Percentiles rank a stretch among this genome's conserved stretches.
phyloP scores from a whole-genome alignment of 2,888 invertebrate genomes.

The Gastracanthus pulcherrimus region DNA sequence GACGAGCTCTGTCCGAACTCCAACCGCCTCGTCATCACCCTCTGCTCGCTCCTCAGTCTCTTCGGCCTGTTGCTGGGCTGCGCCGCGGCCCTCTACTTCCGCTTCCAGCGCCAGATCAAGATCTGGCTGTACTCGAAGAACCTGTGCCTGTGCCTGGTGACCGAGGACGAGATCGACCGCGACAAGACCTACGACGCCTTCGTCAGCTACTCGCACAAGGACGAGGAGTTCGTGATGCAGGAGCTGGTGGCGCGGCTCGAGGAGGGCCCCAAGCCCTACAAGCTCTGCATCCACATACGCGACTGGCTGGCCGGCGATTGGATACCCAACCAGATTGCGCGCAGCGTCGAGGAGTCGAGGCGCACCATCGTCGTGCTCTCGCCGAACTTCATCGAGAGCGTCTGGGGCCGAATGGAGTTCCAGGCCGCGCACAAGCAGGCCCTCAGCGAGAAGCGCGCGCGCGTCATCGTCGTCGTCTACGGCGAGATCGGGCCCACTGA shows the following conservation, averaged over 20 bases:
- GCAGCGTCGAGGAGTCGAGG: slow-evolving; percentile 84
- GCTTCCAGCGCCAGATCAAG: slow-evolving; percentile 81
- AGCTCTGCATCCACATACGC: slow-evolving; percentile 86
- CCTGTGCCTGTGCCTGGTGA: slow-evolving; percentile 82
- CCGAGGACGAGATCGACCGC: slow-evolving; percentile 85
- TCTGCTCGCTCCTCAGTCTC: background rate
- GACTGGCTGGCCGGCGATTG: slow-evolving; percentile 87
- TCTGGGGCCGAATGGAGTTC: slow-evolving; percentile 88
- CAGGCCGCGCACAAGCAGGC: slow-evolving; percentile 86
- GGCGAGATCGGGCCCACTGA: slow-evolving; percentile 84
- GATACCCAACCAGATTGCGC: slow-evolving; percentile 84
- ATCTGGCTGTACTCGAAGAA: slow-evolving; percentile 84
- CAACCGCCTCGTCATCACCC: background rate
- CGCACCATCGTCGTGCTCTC: slow-evolving; percentile 85
- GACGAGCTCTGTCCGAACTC: slow-evolving; percentile 10
- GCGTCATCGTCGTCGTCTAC: slow-evolving; percentile 87
- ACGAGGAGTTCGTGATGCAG: slow-evolving; percentile 85
- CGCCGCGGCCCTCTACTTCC: slow-evolving; percentile 78
- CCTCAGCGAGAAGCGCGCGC: slow-evolving; percentile 82
- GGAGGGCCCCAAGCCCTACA: slow-evolving; percentile 81
- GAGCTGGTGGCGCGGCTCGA: slow-evolving; percentile 84
- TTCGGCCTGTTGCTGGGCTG: slow-evolving; percentile 77
- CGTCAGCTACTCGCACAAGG: slow-evolving; percentile 88
- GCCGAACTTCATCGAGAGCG: slow-evolving; percentile 85
- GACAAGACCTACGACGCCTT: slow-evolving; percentile 87